phyloP scores from a whole-genome alignment of 1,140 invertebrate genomes.

The Drosophila bocki region DNA sequence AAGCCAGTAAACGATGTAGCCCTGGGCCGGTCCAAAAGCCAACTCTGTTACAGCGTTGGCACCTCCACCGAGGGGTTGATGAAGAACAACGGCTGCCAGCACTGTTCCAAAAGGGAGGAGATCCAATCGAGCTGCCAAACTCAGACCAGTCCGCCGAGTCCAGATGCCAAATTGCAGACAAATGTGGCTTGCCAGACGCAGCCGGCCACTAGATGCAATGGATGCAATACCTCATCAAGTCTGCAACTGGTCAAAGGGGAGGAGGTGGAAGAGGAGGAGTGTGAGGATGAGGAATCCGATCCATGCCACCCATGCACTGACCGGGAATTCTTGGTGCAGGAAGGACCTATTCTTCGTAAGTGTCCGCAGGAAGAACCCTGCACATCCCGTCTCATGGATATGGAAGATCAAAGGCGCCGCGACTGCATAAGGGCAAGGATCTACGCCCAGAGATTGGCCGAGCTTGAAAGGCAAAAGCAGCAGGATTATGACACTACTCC shows the following conservation, averaged over 20 bases:
- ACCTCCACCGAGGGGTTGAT: constrained; percentile 41
- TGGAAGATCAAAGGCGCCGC: background rate
- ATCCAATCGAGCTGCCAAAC: constrained; percentile 11
- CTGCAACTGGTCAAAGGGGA: background rate
- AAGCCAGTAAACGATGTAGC: constrained; percentile 1
- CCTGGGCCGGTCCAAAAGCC: constrained; percentile 44
- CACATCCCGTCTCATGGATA: background rate
- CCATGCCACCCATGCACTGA: background rate
- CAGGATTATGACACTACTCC: background rate
- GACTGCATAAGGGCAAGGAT: background rate
- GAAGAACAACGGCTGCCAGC: background rate
- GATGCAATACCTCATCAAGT: constrained; percentile 13
- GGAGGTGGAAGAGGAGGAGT: background rate
- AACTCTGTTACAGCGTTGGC: constrained; percentile 18
- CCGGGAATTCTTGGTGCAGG: background rate
- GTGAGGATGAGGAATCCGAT: background rate
- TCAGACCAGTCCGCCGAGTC: background rate
- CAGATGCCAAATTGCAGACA: background rate
- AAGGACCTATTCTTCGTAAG: background rate
- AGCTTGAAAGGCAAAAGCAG: background rate
- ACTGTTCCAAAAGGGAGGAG: background rate
- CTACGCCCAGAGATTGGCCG: background rate
- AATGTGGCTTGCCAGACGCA: constrained; percentile 14
- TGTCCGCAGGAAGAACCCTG: constrained; percentile 5
- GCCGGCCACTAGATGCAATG: background rate